phyloP scores from a whole-genome alignment of 1,140 invertebrate genomes.

The Latrodectus geometricus region DNA sequence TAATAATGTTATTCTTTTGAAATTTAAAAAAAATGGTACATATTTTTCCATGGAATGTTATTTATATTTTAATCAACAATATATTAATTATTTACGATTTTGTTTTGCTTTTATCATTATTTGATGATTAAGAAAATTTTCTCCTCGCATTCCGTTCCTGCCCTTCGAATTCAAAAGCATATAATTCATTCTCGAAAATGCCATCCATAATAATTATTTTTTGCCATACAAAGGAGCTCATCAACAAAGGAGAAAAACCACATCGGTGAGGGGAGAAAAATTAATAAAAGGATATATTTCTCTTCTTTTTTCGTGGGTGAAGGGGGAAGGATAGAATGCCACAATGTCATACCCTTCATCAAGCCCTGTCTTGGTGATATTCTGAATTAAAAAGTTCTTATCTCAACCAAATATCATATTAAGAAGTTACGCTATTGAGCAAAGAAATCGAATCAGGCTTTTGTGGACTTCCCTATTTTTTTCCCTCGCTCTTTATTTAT shows the following conservation, averaged over 20 bases:
- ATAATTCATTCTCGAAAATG: not conserved
- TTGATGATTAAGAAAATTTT: not conserved
- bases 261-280: not conserved
- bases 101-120: no score
- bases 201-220: not conserved
- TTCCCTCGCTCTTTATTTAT: not conserved
- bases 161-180: no score
- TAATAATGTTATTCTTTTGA: no score
- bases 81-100: no score
- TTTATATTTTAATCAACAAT: no score
- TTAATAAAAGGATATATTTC: slow-evolving; percentile 11
- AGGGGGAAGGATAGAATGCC: not conserved
- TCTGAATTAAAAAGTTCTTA: slow-evolving; percentile 52
- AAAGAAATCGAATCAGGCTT: slow-evolving; percentile 53
- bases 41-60: no score
- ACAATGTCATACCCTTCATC: slow-evolving; percentile 1
- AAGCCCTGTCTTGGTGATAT: slow-evolving; percentile 12
- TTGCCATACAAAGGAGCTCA: not conserved
- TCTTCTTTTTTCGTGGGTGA: not conserved
- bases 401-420: slow-evolving; percentile 56
- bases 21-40: no score
- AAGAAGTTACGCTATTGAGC: slow-evolving; percentile 57
- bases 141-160: slow-evolving; percentile 8
- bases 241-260: not conserved
- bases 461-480: slow-evolving; percentile 26